Percentiles rank a stretch among this genome's conserved stretches.
These are phyloP conservation scores for Gonatopus flavifemur DNA, from an alignment of 1,140 invertebrate species.

Conservation along the genomic window DNA sequence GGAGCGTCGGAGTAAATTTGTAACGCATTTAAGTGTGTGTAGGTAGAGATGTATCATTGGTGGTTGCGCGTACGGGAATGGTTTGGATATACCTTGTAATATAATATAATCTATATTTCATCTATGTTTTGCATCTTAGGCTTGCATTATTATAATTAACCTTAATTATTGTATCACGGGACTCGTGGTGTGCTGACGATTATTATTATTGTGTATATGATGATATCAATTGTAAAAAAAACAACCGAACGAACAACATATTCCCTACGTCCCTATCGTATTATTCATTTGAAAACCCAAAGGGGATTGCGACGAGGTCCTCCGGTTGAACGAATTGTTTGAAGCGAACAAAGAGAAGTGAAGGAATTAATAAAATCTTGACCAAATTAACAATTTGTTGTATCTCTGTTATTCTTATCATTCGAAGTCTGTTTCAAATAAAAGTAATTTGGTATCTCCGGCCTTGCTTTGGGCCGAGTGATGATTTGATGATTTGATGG, in stretches of 20 bases:
- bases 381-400: conserved; percentile 27
- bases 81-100: conserved; percentile 39
- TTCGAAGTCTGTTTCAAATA: too few species aligned
- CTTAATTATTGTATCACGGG: conserved; percentile 29
- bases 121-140: conserved; percentile 37
- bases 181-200: too few species aligned
- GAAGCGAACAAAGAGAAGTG: conserved; percentile 45
- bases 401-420: too few species aligned
- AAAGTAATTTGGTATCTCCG: too few species aligned
- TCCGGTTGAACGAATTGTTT: conserved; percentile 47
- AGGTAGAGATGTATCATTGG: conserved; percentile 32
- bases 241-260: too few species aligned
- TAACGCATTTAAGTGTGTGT: too few species aligned
- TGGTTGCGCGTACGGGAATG: conserved; percentile 25
- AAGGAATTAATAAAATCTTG: conserved; percentile 48
- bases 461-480: too few species aligned
- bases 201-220: conserved; percentile 46
- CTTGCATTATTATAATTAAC: conserved; percentile 41
- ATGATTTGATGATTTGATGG: too few species aligned
- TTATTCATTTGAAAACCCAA: too few species aligned
- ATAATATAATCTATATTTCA: conserved; percentile 33
- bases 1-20: conserved; percentile 19
- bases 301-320: conserved; percentile 28
- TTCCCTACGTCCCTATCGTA: conserved; percentile 50
- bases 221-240: conserved; percentile 49